These are phyloP conservation scores for Spizella passerina DNA, from an alignment of 2,797 vertebrate genomes.

Conservation along the genomic window DNA sequence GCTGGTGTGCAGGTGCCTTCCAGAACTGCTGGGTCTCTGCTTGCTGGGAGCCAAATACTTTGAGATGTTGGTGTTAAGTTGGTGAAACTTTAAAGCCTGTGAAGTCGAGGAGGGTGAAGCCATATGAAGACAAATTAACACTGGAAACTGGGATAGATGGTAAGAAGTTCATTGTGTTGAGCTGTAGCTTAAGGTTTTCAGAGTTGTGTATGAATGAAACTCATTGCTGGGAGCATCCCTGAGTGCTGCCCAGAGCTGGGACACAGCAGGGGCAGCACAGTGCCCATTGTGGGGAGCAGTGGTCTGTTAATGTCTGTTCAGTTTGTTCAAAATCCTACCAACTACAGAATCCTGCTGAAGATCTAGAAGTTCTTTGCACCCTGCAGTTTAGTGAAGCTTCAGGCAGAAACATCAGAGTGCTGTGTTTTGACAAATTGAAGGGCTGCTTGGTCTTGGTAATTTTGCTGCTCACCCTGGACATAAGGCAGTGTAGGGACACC, in stretches of 20 bases:
- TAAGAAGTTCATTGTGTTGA: not conserved
- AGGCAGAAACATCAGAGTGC: not conserved
- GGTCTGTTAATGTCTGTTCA: not conserved
- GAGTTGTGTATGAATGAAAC: not conserved
- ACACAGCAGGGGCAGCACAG: not conserved
- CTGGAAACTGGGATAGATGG: not conserved
- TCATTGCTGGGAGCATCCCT: not conserved
- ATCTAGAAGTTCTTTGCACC: not conserved
- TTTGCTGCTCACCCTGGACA: rapidly evolving
- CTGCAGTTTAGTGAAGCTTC: not conserved
- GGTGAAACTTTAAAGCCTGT: not conserved
- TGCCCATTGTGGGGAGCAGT: not conserved
- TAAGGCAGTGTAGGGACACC: not conserved
- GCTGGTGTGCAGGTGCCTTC: rapidly evolving
- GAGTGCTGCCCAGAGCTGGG: not conserved
- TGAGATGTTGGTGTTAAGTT: not conserved
- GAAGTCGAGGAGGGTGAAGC: not conserved
- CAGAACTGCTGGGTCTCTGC: not conserved
- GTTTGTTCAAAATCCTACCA: not conserved
- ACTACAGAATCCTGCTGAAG: not conserved
- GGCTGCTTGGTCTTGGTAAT: not conserved
- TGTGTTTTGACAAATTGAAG: not conserved
- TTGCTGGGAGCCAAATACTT: not conserved
- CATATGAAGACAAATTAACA: not conserved
- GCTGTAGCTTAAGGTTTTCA: not conserved